These are phyloP conservation scores for Caenorhabditis japonica DNA, from an alignment of 2,888 invertebrate species.

Conservation along the genomic window DNA sequence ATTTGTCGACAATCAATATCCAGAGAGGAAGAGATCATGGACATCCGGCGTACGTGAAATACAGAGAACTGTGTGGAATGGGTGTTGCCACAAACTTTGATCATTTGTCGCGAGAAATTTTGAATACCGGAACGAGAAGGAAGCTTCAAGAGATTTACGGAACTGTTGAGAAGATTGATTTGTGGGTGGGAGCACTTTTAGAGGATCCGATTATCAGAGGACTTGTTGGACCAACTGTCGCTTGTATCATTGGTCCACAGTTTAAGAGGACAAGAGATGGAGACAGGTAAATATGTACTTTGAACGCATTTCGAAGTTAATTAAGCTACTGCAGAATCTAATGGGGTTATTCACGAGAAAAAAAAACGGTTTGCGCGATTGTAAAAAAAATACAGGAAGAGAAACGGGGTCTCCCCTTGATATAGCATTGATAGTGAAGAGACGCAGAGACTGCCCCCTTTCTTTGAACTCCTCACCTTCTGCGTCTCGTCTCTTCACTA, in stretches of 20 bases:
- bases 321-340: too few species aligned
- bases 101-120: conserved; percentile 80
- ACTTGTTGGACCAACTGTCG: conserved; percentile 80
- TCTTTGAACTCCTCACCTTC: too few species aligned
- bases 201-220: conserved; percentile 79
- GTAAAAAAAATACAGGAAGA: too few species aligned
- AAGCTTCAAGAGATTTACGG: conserved; percentile 70
- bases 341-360: too few species aligned
- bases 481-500: too few species aligned
- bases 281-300: conserved; percentile 72
- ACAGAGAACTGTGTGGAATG: conserved; percentile 89
- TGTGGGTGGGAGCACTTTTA: conserved; percentile 80
- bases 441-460: too few species aligned
- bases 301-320: too few species aligned
- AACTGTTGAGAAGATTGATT: conserved; percentile 77
- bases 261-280: conserved; percentile 79
- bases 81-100: conserved; percentile 82
- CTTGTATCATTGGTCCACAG: conserved; percentile 79
- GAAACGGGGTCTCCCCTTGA: too few species aligned
- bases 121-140: conserved; percentile 66
- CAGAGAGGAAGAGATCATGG: conserved; percentile 94
- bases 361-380: too few species aligned
- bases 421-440: too few species aligned
- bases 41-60: conserved; percentile 87
- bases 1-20: conserved; percentile 94